Base-by-base conservation (phyloP, 2,888 invertebrate genomes). In the Tyria jacobaeae region DNA sequence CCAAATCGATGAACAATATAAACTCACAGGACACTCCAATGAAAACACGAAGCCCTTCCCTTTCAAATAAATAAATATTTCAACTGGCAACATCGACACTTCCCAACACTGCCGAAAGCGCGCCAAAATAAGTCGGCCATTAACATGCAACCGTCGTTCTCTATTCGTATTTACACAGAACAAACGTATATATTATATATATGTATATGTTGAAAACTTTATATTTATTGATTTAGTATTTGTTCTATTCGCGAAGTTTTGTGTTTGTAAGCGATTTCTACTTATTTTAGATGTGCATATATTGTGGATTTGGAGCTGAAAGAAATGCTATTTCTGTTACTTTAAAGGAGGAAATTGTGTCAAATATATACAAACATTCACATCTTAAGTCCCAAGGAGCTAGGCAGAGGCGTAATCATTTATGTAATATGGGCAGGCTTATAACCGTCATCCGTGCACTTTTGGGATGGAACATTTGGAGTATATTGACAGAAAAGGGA, bases 51-150 rank as follows among this genome's bases (percentile, higher is more conserved):
- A 53, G n/a, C 39, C 14, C 7, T 49, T 31, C 31, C 27, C 34
- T 25, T 39, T 10, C 9, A 35, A 54, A 10, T 57, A 66, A 17
- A 24, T 52, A 57, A 54, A 60, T 44, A 53, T n/a, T 9, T 35
- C 2, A 50, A 7, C n/a, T 48, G n/a, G 41, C 60, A 67, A 62
- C 68, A 74, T 76, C 76, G 75, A 76, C 66, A 51, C 34, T 44
- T 72, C 65, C 64, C 74, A 66, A 57, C 72, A 71, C 73, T 47
- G 61, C 37, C 39, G 70, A 68, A 79, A 76, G 74, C 71, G 75
- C 79, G 79, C 76, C 79, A 77, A 75, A 80, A 80, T 91, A 90
- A 91, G 84, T 84, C 82, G 78, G 81, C 87, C 84, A 91, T 92
- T 92, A 87, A 84, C 80, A 92, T 92, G 87, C 91, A 77, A 77